Conservation (phyloP, 1,140 invertebrate genomes). For the Philopotamus ludificatus region DNA sequence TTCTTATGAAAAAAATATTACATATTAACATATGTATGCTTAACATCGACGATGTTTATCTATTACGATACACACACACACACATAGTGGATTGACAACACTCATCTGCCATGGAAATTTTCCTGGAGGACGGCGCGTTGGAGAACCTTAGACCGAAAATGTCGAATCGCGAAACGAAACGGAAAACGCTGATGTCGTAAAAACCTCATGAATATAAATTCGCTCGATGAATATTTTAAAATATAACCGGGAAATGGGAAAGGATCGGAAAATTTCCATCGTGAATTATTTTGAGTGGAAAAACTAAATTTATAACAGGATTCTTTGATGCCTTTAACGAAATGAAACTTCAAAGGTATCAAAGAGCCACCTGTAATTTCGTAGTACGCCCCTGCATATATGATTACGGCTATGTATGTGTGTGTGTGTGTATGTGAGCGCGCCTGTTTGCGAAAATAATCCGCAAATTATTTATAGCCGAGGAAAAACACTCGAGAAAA, state of each 20-base stretch:
- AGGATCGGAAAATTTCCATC: slow-evolving; percentile 10
- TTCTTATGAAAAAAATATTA: not conserved
- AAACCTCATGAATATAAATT: slow-evolving; percentile 14
- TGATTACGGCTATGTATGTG: slow-evolving; percentile 3
- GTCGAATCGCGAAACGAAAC: slow-evolving; percentile 2
- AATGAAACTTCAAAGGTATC: slow-evolving; percentile 16
- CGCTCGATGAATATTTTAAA: slow-evolving; percentile 12
- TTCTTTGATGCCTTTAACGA: slow-evolving; percentile 9
- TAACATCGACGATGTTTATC: too few relatives aligned
- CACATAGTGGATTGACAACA: not conserved
- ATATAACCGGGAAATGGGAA: slow-evolving; percentile 7
- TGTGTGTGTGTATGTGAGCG: too few relatives aligned
- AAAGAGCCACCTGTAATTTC: slow-evolving; percentile 12
- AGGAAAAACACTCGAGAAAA: too few relatives aligned
- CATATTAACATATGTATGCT: too few relatives aligned
- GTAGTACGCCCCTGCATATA: slow-evolving; percentile 4
- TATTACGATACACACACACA: too few relatives aligned
- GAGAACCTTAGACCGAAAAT: not conserved
- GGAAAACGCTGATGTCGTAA: slow-evolving; percentile 8
- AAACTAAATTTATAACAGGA: slow-evolving; percentile 20
- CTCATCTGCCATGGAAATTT: not conserved
- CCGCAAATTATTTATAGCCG: too few relatives aligned
- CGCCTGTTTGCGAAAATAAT: too few relatives aligned
- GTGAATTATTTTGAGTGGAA: slow-evolving; percentile 23
- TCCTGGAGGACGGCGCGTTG: not conserved